These are phyloP conservation scores for Synergus japonicus DNA, from an alignment of 2,888 invertebrate species.

Conservation along the genomic window DNA sequence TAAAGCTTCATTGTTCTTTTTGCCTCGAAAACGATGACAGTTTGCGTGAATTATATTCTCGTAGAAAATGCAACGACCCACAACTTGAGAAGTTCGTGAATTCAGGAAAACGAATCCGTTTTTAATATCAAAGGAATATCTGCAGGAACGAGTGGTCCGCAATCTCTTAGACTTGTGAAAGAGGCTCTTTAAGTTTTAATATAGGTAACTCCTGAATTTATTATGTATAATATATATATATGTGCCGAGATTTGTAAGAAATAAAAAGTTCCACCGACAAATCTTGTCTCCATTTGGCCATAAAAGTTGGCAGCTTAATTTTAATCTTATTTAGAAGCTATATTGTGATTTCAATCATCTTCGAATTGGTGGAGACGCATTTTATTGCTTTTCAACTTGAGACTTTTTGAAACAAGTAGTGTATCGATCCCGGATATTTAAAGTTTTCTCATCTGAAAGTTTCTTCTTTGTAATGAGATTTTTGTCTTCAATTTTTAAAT, in stretches of 20 bases:
- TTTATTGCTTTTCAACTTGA: constrained; percentile 30
- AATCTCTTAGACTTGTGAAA: neutral
- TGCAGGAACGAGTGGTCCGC: constrained; percentile 8
- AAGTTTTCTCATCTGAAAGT: constrained; percentile 40
- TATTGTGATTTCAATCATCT: constrained; percentile 4
- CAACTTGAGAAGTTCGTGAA: constrained; percentile 3
- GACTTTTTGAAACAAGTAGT: constrained; percentile 9
- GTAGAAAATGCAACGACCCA: neutral
- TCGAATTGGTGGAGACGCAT: neutral
- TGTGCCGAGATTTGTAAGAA: neutral
- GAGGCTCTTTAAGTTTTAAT: neutral
- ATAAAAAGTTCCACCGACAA: neutral
- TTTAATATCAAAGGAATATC: constrained; percentile 24
- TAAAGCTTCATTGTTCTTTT: neutral
- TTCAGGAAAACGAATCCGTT: neutral
- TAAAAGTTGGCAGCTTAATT: constrained; percentile 13
- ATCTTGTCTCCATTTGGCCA: constrained; percentile 6
- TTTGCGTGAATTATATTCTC: constrained; percentile 17
- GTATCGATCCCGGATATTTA: constrained; percentile 28
- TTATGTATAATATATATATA: neutral
- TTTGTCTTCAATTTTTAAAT: constrained; percentile 28
- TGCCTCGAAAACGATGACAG: constrained; percentile 7
- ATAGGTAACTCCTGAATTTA: neutral
- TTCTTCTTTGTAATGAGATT: constrained; percentile 31
- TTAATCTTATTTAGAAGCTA: neutral